Conservation (phyloP, 2,113 vertebrate species). For the Eudyptes chrysolophus region DNA sequence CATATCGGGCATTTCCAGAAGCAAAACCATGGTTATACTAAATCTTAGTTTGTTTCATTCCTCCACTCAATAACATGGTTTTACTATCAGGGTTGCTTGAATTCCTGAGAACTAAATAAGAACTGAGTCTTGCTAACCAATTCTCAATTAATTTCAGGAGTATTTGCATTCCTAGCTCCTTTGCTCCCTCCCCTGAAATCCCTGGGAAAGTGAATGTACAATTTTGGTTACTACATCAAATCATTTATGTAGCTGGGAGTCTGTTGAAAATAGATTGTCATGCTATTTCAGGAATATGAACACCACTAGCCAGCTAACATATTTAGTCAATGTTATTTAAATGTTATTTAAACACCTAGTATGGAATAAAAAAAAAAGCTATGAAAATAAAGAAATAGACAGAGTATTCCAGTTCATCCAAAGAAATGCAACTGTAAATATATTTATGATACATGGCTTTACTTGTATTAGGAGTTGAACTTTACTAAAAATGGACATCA, state of each 20-base stretch:
- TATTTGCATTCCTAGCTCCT: neutral
- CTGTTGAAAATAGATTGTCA: neutral
- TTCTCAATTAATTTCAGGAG: neutral
- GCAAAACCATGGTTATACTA: neutral
- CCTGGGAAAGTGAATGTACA: accelerated
- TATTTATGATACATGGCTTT: neutral
- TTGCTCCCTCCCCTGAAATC: neutral
- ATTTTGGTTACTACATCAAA: neutral
- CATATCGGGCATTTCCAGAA: neutral
- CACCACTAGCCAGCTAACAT: neutral
- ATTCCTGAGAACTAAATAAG: neutral
- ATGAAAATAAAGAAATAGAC: neutral
- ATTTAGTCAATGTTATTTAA: neutral
- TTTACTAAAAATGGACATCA: neutral
- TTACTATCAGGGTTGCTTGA: neutral
- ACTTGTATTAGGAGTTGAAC: neutral
- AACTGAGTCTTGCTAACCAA: neutral
- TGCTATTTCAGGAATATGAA: neutral
- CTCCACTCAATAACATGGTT: neutral
- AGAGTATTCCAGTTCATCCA: neutral
- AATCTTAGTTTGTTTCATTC: neutral
- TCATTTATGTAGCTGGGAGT: neutral
- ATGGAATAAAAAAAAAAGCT: neutral
- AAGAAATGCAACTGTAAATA: neutral
- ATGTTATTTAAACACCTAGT: neutral